These are phyloP conservation scores for Rhyacophila brunnea DNA, from an alignment of 1,140 invertebrate species.

Conservation along the genomic window DNA sequence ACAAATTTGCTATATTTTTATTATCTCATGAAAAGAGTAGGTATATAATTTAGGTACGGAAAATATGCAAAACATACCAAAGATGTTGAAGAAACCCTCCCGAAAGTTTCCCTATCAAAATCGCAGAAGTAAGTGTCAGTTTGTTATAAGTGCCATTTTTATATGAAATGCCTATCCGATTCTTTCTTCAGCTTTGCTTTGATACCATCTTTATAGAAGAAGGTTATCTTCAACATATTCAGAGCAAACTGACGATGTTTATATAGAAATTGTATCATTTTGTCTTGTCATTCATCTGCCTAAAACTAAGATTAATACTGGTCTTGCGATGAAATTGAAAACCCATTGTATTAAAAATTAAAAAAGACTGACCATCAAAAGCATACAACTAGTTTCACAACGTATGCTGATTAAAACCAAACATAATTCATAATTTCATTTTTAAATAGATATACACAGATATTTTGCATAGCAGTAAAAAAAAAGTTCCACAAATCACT, in stretches of 20 bases:
- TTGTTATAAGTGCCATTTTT: too few relatives aligned
- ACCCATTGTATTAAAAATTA: neutral
- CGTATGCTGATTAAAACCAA: neutral
- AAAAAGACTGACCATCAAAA: neutral
- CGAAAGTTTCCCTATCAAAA: too few relatives aligned
- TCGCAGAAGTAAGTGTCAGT: too few relatives aligned
- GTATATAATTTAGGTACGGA: too few relatives aligned
- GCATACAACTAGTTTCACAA: neutral
- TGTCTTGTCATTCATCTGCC: neutral
- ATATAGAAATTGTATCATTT: neutral
- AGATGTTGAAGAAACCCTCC: too few relatives aligned
- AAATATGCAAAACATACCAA: too few relatives aligned
- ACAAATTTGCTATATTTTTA: too few relatives aligned
- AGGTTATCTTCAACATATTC: too few relatives aligned
- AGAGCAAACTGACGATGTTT: neutral
- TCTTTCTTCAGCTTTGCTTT: too few relatives aligned
- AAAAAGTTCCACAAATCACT: neutral
- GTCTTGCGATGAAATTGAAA: neutral
- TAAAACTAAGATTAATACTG: neutral
- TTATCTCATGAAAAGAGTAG: too few relatives aligned
- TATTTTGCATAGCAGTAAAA: neutral
- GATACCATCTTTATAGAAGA: too few relatives aligned
- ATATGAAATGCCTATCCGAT: too few relatives aligned
- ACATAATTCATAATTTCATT: neutral
- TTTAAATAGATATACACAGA: constrained; percentile 1